Evolutionary conservation across 2,113 vertebrate species (phyloP).

Genomic region (Donacobius atricapilla): DNA sequence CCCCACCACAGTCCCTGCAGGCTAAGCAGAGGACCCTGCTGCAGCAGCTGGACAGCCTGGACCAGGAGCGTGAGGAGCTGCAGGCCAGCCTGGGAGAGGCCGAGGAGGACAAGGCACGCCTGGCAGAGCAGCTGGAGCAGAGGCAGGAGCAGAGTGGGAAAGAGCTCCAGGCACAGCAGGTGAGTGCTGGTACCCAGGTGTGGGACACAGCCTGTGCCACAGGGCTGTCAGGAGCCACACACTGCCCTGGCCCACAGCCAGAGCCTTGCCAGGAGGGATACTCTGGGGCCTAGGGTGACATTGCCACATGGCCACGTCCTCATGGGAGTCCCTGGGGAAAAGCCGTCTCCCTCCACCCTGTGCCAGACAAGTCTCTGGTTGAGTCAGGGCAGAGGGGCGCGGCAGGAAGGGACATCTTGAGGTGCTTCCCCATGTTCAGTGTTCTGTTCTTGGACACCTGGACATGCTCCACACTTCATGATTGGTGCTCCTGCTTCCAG

Average conservation of each 20-base stretch:
- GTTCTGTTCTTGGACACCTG: neutral
- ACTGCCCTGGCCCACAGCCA: accelerated
- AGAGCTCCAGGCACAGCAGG: slow-evolving; percentile 79
- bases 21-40: slow-evolving; percentile 82
- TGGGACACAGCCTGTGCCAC: neutral
- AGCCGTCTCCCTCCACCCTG: neutral
- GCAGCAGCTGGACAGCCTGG: slow-evolving; percentile 80
- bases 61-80: slow-evolving; percentile 83
- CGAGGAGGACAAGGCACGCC: slow-evolving; percentile 58
- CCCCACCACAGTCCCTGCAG: slow-evolving; percentile 79
- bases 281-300: neutral
- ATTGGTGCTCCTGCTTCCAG: neutral
- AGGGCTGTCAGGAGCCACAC: neutral
- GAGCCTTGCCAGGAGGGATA: neutral
- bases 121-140: slow-evolving; percentile 57
- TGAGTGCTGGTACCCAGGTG: neutral
- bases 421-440: neutral
- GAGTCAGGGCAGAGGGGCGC: neutral
- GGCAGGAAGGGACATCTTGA: neutral
- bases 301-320: neutral
- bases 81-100: slow-evolving; percentile 72
- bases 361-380: neutral
- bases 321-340: neutral
- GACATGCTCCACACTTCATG: accelerated
- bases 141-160: slow-evolving; percentile 52